Evolutionary conservation across 2,888 invertebrate species (phyloP), one percentile per base, ranked within the genome.

Genomic region (Mayetiola destructor): DNA sequence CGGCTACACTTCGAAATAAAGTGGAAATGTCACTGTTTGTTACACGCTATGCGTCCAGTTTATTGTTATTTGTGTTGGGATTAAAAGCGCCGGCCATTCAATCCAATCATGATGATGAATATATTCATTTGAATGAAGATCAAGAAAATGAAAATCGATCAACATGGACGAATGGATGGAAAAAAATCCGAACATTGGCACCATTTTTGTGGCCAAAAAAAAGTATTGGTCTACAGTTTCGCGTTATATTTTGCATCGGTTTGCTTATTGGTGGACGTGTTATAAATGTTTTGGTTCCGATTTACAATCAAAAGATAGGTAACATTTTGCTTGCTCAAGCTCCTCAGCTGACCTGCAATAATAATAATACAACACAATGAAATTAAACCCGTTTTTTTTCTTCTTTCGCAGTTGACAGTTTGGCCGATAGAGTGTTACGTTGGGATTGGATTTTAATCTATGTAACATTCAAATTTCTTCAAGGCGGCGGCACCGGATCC

Each of bases 151-250:
- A 80, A 8, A 80, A 77, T 64, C 74, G 76, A 58, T 90, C 90
- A 8, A 85, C 90, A 36, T 91, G 89, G 78, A 76, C 77, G 58
- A 88, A 88, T 73, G 80, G 82, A 3, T 85, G 82, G 77, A 77
- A 79, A 64, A 94, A 94, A 71, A 69, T 89, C 12, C 80, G 80
- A 64, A 82, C 81, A 4, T 77, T 97, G 42, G 74, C 85, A 61
- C 96, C 96, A 1, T 96, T 92, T 74, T 74, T 97, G 32, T 99
- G 97, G 97, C 97, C 97, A 0, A 85, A 82, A 65, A 88, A 84
- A 64, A 85, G 85, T 67, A 56, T 75, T 20, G 64, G 77, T 9
- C 77, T 97, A 4, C 96, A 97, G 71, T 63, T 88, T 1, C 76
- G 85, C 59, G 94, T 97, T 1, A 59, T 92, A 18, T 66, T 89